Evolutionary conservation across 2,113 vertebrate genomes (phyloP).

Genomic region (Tonatia bakeri): DNA sequence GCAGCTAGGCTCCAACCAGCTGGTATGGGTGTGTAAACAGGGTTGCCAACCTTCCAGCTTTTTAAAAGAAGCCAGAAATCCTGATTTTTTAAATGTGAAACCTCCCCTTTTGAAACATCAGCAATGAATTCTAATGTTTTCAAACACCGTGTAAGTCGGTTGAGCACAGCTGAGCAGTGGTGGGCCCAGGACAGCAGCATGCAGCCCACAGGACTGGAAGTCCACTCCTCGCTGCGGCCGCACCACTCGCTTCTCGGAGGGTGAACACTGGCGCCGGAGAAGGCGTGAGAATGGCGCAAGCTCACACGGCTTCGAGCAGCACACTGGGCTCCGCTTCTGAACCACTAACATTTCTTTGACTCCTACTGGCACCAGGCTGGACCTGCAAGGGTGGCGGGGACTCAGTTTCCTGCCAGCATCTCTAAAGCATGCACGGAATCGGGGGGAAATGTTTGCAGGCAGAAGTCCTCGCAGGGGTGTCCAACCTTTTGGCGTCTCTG

Average conservation of each 20-base stretch:
- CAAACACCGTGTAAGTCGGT: not conserved
- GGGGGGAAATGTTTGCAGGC: not conserved
- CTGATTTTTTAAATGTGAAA: not conserved
- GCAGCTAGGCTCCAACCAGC: too few relatives aligned
- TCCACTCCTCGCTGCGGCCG: rapidly evolving
- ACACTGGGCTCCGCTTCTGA: not conserved
- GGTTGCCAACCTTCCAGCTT: not conserved
- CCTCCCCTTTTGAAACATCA: not conserved
- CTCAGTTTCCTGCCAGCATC: not conserved
- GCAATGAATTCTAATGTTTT: not conserved
- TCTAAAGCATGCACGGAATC: not conserved
- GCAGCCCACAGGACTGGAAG: not conserved
- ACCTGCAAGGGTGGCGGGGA: not conserved
- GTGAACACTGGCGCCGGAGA: not conserved
- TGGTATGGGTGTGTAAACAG: rapidly evolving
- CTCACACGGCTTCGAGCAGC: not conserved
- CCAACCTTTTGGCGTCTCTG: too few relatives aligned
- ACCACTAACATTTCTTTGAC: not conserved
- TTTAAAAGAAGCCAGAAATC: not conserved
- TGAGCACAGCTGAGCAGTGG: rapidly evolving
- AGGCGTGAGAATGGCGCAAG: not conserved
- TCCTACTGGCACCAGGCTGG: not conserved
- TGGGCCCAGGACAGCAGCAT: rapidly evolving
- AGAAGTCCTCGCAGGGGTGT: not conserved
- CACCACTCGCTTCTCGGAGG: not conserved